These are phyloP conservation scores for Dolichallabes microphthalmus DNA, from an alignment of 2,113 vertebrate genomes.

Conservation along the genomic window DNA sequence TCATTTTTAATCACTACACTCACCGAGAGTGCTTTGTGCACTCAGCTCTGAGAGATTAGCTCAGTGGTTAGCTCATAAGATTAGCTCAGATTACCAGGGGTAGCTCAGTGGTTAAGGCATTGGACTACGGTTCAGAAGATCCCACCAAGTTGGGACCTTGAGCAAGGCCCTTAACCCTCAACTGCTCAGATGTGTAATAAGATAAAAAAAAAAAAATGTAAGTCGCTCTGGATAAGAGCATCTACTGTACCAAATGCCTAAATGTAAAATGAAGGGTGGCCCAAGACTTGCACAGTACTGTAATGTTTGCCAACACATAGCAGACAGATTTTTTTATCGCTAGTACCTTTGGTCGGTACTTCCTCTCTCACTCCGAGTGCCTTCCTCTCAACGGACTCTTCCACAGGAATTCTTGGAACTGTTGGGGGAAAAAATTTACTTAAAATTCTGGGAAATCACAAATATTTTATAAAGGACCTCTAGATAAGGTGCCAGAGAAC, in stretches of 20 bases:
- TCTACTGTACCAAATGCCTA: no score
- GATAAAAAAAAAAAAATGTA: no score
- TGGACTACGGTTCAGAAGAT: no score
- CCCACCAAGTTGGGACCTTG: no score
- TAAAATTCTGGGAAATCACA: slow-evolving; percentile 1
- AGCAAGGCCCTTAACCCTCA: no score
- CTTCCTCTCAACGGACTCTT: slow-evolving; percentile 78
- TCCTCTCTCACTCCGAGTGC: slow-evolving; percentile 76
- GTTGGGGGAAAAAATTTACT: slow-evolving; percentile 39
- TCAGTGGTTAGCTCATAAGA: no score
- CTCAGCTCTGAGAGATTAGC: no score
- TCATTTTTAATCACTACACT: background rate
- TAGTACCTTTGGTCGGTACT: slow-evolving; percentile 65
- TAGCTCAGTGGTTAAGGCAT: no score
- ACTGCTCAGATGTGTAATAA: no score
- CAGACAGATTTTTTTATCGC: slow-evolving; percentile 4
- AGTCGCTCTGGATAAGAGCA: no score
- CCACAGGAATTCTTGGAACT: slow-evolving; percentile 72
- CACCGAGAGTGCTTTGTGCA: background rate
- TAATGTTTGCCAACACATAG: background rate
- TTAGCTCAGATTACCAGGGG: no score
- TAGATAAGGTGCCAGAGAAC: background rate
- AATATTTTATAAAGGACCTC: background rate
- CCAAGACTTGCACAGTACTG: background rate
- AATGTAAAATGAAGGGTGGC: no score